Evolutionary conservation across 2,797 vertebrate species (phyloP).

Genomic region (Sciurus vulgaris): DNA sequence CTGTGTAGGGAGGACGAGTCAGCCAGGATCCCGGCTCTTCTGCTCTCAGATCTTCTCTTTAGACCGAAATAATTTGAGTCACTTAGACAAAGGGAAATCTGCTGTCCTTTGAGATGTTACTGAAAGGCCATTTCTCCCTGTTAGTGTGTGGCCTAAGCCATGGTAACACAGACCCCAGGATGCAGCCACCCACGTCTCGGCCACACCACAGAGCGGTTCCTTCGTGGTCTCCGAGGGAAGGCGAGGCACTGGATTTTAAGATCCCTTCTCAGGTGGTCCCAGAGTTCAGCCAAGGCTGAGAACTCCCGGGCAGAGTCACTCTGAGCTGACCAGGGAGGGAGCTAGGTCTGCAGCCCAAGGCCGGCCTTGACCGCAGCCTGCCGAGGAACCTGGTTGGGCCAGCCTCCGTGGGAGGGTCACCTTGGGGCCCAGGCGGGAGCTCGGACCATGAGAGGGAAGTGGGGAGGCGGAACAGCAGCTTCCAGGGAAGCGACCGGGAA

Average conservation of each 20-base stretch:
- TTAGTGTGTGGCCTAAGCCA: not conserved
- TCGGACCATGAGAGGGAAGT: not conserved
- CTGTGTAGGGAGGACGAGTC: not conserved
- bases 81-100: not conserved
- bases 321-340: not conserved
- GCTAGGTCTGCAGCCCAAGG: too few relatives aligned
- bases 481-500: not conserved
- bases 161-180: not conserved
- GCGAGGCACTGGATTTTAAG: not conserved
- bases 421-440: not conserved
- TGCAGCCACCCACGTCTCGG: too few relatives aligned
- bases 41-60: not conserved
- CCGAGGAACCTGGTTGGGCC: too few relatives aligned
- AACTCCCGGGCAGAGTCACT: not conserved
- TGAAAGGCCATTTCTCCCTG: not conserved
- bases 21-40: not conserved
- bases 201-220: too few relatives aligned
- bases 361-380: too few relatives aligned
- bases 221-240: not conserved
- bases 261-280: not conserved
- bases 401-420: too few relatives aligned
- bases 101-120: not conserved
- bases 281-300: not conserved
- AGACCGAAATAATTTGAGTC: not conserved
- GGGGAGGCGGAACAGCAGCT: not conserved